These are phyloP conservation scores for Pyrocephalus nanus DNA, from an alignment of 2,797 vertebrate species.

Conservation along the genomic window DNA sequence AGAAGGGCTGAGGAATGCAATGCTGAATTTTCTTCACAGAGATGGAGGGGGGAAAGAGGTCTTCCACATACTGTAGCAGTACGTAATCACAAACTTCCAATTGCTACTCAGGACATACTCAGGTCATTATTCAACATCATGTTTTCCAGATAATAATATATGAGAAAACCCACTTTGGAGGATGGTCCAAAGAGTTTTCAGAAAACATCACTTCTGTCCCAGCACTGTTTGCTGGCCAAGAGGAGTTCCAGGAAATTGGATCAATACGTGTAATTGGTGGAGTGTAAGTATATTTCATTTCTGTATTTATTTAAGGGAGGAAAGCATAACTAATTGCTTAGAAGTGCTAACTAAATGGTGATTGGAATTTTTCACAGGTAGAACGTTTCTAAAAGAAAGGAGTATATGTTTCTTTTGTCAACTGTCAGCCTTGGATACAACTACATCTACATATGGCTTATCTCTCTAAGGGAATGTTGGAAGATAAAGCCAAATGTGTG, in stretches of 20 bases:
- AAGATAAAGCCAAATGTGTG: neutral
- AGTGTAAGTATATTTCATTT: conserved; percentile 78
- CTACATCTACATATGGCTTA: neutral
- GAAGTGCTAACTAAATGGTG: neutral
- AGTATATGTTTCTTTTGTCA: neutral
- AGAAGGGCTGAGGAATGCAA: neutral
- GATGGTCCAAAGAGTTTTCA: conserved; percentile 76
- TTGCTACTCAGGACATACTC: neutral
- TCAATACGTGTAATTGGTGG: conserved; percentile 84
- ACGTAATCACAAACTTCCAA: neutral
- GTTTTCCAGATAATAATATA: conserved; percentile 83
- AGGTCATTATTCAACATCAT: neutral
- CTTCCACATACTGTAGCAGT: neutral
- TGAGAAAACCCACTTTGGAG: conserved; percentile 78
- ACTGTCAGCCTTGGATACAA: neutral
- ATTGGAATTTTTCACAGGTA: neutral
- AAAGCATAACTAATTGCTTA: neutral
- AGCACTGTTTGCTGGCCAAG: conserved; percentile 54
- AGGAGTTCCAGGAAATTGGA: conserved; percentile 66
- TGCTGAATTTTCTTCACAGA: neutral
- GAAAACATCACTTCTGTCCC: conserved; percentile 75
- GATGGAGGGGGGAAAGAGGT: neutral
- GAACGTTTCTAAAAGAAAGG: neutral
- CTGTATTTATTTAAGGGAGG: neutral
- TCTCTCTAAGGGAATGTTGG: neutral